phyloP scores from a whole-genome alignment of 2,113 vertebrate species.

The Bos javanicus region DNA sequence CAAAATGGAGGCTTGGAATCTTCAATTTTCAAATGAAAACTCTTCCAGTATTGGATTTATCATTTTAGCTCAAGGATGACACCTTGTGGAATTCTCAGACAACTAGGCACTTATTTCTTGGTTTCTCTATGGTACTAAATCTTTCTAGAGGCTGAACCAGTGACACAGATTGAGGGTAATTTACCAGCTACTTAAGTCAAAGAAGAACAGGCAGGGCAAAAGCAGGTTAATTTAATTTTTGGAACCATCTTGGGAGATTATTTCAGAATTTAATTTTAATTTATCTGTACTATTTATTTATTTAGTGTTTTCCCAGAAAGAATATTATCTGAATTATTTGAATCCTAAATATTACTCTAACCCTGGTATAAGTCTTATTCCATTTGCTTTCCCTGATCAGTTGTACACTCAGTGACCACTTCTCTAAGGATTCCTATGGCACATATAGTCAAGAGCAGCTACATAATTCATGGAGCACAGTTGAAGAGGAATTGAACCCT shows the following conservation, averaged over 20 bases:
- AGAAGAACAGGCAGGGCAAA: neutral
- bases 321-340: neutral
- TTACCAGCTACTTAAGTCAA: neutral
- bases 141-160: neutral
- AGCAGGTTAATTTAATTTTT: neutral
- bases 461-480: too few species aligned
- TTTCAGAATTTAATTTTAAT: constrained; percentile 24
- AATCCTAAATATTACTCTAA: neutral
- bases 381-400: neutral
- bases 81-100: constrained; percentile 66
- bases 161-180: neutral
- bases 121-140: neutral
- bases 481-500: neutral
- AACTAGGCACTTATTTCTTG: neutral
- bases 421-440: neutral
- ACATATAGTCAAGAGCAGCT: neutral
- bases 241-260: neutral
- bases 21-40: neutral
- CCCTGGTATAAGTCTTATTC: neutral
- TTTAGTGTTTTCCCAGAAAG: neutral
- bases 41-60: neutral
- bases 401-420: neutral
- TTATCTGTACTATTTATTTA: neutral
- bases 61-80: constrained; percentile 51
- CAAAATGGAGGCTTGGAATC: constrained; percentile 3